Base-by-base conservation (phyloP, 53 echinoderm and acorn worm species). In the Apostichopus leukothele region DNA sequence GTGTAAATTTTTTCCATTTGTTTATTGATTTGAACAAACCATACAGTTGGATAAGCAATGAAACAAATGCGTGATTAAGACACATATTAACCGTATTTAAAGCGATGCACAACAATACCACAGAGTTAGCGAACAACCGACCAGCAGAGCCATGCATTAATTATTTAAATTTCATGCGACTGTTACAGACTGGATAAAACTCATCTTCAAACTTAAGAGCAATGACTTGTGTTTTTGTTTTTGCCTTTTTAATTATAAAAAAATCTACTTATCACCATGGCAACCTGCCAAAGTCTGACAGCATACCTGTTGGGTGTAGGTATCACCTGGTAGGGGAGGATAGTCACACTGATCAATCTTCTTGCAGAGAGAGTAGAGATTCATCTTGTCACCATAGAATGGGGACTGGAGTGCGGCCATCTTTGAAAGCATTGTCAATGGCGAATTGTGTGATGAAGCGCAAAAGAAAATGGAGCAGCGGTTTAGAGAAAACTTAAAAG, bases 341-440 rank as follows among this genome's bases (percentile, higher is more conserved):
- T 95, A 97, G 91, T 97, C 98, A 88, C 98, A 97, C 90, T 97
- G 94, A 91, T 97, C 98, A 39, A 97, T 97, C 94, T 97, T 97
- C 94, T 97, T 97, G 92, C 98, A 97, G 75, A 97, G 91, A 74
- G 98, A 95, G 88, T 97, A 97, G 22, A 97, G 93, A 86, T 97
- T 97, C 98, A 97, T 97, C 94, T 97, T 97, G 91, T 97, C 98
- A 21, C 98, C 98, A 93, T 97, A 97, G 90, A 97, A 97, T 83
- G 98, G 97, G 71, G 98, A 97, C 90, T 97, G 98, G 71, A 97
- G 90, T 87, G 98, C 98, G 73, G 98, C 98, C 97, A 97, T 97
- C 97, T 97, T 73, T 61, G 84, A 87, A 87, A 20, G 74, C 74
- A 67, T 86, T 66, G 71, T 86, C 71, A 86, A 51, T 60, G 68